phyloP scores from a whole-genome alignment of 2,113 vertebrate species.

The Seriola dumerili region DNA sequence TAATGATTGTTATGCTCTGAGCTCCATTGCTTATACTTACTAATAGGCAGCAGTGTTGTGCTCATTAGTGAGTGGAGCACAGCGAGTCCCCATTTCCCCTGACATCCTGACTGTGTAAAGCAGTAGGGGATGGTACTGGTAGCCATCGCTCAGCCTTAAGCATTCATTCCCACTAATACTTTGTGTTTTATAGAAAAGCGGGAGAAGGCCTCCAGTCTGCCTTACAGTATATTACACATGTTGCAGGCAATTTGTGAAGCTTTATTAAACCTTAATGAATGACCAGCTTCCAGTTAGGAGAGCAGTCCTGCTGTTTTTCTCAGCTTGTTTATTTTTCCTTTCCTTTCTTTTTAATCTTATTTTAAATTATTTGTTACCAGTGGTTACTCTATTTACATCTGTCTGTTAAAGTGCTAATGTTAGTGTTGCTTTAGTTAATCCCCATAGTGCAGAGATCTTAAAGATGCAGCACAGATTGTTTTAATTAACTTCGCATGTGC shows the following conservation, averaged over 20 bases:
- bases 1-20: conserved; percentile 51
- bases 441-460: conserved; percentile 40
- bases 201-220: conserved; percentile 63
- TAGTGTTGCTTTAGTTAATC: conserved; percentile 20
- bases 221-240: conserved; percentile 34
- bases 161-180: conserved; percentile 63
- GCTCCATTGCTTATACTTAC: conserved; percentile 54
- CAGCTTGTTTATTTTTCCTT: conserved; percentile 10
- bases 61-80: conserved; percentile 70
- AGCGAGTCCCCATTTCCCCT: conserved; percentile 50
- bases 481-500: conserved; percentile 56
- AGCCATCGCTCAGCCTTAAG: conserved; percentile 57
- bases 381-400: conserved; percentile 21
- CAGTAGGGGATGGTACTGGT: conserved; percentile 64
- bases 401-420: conserved; percentile 32
- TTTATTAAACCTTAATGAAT: conserved; percentile 59
- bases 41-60: conserved; percentile 67
- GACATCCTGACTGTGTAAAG: conserved; percentile 78
- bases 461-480: conserved; percentile 37
- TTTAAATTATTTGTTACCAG: conserved; percentile 34
- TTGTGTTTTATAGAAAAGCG: conserved; percentile 70
- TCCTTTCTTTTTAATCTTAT: conserved; percentile 23
- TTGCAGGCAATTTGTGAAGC: conserved; percentile 44
- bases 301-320: conserved; percentile 62
- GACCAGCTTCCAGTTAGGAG: conserved; percentile 26